Conservation (phyloP, 2,797 vertebrate species). For the Takifugu ocellatus region DNA sequence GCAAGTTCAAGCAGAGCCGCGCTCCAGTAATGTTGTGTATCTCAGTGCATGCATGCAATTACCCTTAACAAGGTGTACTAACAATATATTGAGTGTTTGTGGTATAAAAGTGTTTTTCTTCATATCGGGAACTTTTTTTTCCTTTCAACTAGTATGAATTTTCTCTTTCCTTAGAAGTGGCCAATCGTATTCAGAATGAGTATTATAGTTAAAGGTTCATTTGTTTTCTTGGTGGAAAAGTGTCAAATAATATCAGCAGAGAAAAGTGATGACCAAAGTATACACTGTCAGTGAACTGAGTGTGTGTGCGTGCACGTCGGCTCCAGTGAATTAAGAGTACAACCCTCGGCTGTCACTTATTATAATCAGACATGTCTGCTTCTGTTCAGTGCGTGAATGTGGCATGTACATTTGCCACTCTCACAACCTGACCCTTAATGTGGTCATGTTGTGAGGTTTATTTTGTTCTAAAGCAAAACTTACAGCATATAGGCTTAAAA, state of each 20-base stretch:
- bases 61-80: constrained; percentile 76
- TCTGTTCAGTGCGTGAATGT: constrained; percentile 7
- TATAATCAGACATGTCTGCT: neutral
- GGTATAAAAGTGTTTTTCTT: constrained; percentile 72
- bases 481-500: too few relatives aligned
- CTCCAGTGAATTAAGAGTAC: constrained; percentile 70
- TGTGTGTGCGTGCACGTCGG: constrained; percentile 45
- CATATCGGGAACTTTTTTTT: constrained; percentile 55
- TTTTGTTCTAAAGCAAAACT: too few relatives aligned
- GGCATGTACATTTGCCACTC: too few relatives aligned
- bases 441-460: too few relatives aligned
- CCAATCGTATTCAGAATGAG: constrained; percentile 64
- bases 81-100: constrained; percentile 80
- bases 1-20: constrained; percentile 69
- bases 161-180: constrained; percentile 61
- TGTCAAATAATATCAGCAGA: constrained; percentile 61
- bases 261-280: constrained; percentile 73
- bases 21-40: constrained; percentile 74
- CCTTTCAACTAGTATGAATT: constrained; percentile 46
- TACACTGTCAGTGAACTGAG: constrained; percentile 63
- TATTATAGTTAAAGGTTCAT: constrained; percentile 64
- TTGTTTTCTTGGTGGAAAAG: constrained; percentile 58
- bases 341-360: neutral
- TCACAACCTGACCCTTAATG: too few relatives aligned
- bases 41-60: constrained; percentile 82